A percentile compares a stretch with the other conserved stretches of the same genome.
Evolutionary conservation across 2,113 vertebrate genomes (phyloP).

Genomic region (Chamaetylas fuelleborni): DNA sequence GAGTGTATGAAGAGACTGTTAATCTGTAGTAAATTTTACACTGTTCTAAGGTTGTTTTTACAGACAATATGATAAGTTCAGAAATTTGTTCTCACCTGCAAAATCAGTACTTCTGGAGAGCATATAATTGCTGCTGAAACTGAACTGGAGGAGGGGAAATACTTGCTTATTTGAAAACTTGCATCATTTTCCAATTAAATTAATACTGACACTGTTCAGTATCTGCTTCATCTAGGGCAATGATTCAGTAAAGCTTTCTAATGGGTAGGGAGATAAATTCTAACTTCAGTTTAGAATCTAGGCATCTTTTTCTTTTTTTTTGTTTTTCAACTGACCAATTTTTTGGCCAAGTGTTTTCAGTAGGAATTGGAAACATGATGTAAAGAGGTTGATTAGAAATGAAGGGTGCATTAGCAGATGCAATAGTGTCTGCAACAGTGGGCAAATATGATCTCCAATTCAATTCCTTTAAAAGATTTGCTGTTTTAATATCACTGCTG

Average conservation of each 20-base stretch:
- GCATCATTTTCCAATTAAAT: neutral
- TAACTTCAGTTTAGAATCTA: neutral
- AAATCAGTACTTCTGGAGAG: neutral
- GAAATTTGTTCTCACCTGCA: neutral
- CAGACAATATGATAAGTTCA: accelerated
- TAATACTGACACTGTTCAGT: neutral
- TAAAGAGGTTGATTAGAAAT: neutral
- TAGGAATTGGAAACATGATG: neutral
- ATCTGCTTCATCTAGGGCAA: neutral
- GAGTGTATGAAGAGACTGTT: neutral
- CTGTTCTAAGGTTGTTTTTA: neutral
- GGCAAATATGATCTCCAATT: neutral
- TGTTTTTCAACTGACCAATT: neutral
- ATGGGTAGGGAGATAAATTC: neutral
- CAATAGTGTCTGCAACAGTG: neutral
- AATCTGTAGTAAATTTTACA: neutral
- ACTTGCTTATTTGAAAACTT: neutral
- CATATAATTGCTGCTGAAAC: neutral
- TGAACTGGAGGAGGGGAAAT: neutral
- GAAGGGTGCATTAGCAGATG: neutral
- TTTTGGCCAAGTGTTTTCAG: neutral
- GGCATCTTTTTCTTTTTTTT: neutral
- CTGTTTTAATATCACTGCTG: neutral
- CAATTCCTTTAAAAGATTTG: neutral
- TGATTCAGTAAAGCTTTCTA: neutral